Base-by-base conservation (phyloP, 2,797 vertebrate genomes). In the Fringilla coelebs region DNA sequence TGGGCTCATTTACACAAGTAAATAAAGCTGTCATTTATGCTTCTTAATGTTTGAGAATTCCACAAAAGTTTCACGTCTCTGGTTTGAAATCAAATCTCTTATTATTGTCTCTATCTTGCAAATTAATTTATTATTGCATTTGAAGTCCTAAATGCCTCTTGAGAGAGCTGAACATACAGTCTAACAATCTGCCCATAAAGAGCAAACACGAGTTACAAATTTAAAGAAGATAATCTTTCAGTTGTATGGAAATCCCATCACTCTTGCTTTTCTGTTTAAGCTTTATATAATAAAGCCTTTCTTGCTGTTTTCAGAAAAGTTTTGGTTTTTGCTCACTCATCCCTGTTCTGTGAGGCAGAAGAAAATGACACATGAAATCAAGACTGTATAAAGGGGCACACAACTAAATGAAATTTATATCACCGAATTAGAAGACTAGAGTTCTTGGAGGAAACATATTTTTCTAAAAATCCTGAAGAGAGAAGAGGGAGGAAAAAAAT, bases 201-300 rank as follows among this genome's bases (percentile, higher is more conserved):
- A 97, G 79, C 88, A 87, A 96, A 96, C 89, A 92, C 63, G 82
- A 96, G 95, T 95, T 96, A 95, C 83, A 96, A 94, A 87, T 93
- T 88, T 95, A 96, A 97, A 96, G 93, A 91, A 95, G 67, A 95
- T 97, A 95, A 96, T 97, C 88, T 97, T 97, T 75, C 54, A 84
- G 83, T 77, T 51, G 41, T 80, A 45, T 41, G 83, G 93, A 96
- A 97, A 96, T 88, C 79, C 96, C 88, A 91, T 96, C 93, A 80
- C 93, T 98, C 96, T 96, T 95, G 92, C 89, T 97, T 95, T 96
- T 95, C 63, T 88, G 36, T 79, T 96, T 96, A 96, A 96, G 85
- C 81, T 90, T 94, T 63, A 54, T 75, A 61, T 89, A 77, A 93
- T 70, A 89, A 89, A 92, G 41, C 48, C 21, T 94, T 93, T 87